Base-by-base conservation (phyloP, 2,797 vertebrate species). In the Neoniphon sammara region DNA sequence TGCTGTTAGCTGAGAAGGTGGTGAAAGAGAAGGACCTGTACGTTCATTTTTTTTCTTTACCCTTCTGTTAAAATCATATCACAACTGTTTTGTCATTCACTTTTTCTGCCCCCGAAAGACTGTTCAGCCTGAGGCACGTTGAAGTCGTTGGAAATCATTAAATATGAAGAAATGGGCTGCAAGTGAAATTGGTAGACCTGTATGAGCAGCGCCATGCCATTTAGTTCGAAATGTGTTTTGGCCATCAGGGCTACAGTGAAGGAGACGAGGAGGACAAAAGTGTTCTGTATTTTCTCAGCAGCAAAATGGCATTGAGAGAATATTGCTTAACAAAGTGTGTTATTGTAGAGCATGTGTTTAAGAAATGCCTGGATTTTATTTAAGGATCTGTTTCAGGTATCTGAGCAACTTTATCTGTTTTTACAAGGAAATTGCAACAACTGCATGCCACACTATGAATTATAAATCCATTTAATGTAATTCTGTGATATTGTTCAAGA, bases 71-170 rank as follows among this genome's bases (percentile, higher is more conserved):
- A 83, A 85, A 63, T 75, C 69, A 52, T 55, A 61, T 83, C 50
- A 49, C 20, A 21, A 56, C 74, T 75, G 68, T 63, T 90, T 81
- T 76, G 83, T 89, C 80, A 54, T 65, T 89, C 76, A 75, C n/a
- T 12, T 20, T 73, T 77, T 74, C 74, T 67, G 64, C 44, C 64
- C 67, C 46, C 0, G 34, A 62, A 57, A 72, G 61, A 70, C 73
- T 68, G 46, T 23, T 55, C 34, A 34, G 60, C 15, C 67, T 66
- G 57, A 80, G 75, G 82, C 83, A 83, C 34, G 0, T 2, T 70
- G 5, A 63, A 61, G 66, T n/a, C 52, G 20, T 20, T 66, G 74
- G 68, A 77, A 74, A 8, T 20, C 47, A 55, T 80, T 56, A 11
- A 34, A 31, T 63, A 14, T 25, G 58, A 70, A 75, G 78, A 78